A percentile compares a stretch with the other conserved stretches of the same genome.
Conservation (phyloP, 2,888 invertebrate species). For the Phaedon cochleariae region DNA sequence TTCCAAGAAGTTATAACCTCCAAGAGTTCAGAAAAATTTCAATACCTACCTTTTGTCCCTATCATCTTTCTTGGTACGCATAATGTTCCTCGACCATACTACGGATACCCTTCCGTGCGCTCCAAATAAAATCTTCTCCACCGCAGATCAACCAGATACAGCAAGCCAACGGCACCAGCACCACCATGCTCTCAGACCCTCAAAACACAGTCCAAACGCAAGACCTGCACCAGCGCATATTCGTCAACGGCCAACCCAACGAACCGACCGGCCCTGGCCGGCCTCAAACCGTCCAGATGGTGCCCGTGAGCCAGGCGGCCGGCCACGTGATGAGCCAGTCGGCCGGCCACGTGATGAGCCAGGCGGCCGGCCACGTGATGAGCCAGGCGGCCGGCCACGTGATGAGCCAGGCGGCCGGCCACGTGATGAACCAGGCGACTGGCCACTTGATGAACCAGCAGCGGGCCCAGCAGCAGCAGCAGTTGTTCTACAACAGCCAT, state of each 20-base stretch:
- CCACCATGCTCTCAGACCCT: conserved; percentile 48
- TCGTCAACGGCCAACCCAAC: conserved; percentile 55
- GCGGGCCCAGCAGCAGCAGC: conserved; percentile 43
- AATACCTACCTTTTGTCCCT: no score
- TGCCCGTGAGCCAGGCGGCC: conserved; percentile 53
- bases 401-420: conserved; percentile 51
- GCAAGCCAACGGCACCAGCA: conserved; percentile 5
- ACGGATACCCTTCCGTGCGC: no score
- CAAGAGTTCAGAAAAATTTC: no score
- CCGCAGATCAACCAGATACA: conserved; percentile 17
- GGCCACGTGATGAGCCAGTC: conserved; percentile 43
- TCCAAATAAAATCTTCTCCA: no score
- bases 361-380: conserved; percentile 47
- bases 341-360: no score
- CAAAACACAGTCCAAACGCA: conserved; percentile 48
- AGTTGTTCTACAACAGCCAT: conserved; percentile 40
- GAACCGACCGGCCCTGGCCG: conserved; percentile 60
- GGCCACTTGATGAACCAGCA: conserved; percentile 44
- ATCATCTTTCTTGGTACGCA: no score
- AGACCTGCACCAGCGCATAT: conserved; percentile 54
- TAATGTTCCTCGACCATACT: no score
- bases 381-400: conserved; percentile 37
- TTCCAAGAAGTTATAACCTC: no score
- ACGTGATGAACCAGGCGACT: conserved; percentile 42
- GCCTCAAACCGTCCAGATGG: conserved; percentile 56